Percentiles rank a stretch among this genome's conserved stretches.
Conservation (phyloP, 1,140 invertebrate genomes). For the honey bee (Apis mellifera) region DNA sequence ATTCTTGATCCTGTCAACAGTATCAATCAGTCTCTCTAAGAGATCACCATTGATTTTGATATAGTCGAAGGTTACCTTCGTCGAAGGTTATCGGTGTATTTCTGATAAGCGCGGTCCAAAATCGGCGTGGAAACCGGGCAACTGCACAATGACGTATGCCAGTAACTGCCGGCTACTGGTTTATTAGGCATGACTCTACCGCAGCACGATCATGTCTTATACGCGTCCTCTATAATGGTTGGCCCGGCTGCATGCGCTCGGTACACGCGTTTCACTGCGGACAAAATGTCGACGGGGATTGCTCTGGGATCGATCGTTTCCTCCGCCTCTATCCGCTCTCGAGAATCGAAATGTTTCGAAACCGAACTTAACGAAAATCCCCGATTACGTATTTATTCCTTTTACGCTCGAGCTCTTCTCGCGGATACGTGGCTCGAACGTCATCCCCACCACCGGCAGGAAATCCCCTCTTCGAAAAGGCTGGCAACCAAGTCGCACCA, state of each 20-base stretch:
- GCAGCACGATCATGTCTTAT: constrained; percentile 66
- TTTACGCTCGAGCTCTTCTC: too few species aligned
- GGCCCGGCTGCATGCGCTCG: background rate
- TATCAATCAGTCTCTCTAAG: constrained; percentile 8
- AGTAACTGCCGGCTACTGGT: constrained; percentile 58
- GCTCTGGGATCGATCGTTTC: constrained; percentile 32
- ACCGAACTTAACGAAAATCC: background rate
- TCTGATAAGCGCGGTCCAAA: constrained; percentile 23
- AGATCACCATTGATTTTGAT: background rate
- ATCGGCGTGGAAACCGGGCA: constrained; percentile 43
- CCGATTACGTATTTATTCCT: background rate
- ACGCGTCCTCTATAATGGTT: constrained; percentile 53
- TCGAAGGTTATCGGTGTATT: constrained; percentile 23
- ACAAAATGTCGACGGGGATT: constrained; percentile 46
- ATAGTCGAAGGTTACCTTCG: too few species aligned
- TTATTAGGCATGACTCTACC: constrained; percentile 63
- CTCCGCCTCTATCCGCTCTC: background rate
- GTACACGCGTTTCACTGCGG: constrained; percentile 44
- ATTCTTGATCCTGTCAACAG: background rate
- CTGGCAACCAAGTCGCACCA: too few species aligned
- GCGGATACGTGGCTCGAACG: too few species aligned
- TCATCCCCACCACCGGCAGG: too few species aligned
- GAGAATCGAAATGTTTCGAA: background rate
- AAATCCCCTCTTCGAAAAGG: too few species aligned
- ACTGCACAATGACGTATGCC: constrained; percentile 41